Base-by-base conservation (phyloP, 2,888 invertebrate species). In the Drosophila infuscata region DNA sequence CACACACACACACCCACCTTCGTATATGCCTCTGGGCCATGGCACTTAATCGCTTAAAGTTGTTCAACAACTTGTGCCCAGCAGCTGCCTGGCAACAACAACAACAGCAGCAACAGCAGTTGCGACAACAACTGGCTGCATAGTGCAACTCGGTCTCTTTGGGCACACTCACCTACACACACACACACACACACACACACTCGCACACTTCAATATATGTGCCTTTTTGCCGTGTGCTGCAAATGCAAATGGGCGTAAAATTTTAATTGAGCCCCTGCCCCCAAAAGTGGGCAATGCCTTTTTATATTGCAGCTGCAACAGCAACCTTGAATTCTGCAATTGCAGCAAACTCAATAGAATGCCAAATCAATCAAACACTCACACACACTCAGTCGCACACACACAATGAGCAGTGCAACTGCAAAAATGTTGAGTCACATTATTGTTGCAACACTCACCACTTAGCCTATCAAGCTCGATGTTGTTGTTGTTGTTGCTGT, bases 201-300 rank as follows among this genome's bases (percentile, higher is more conserved):
- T 59, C 48, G 43, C 17, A 54, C 20, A 38, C 35, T 43, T 38
- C 25, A 48, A 43, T 57, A 62, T 51, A 33, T 62, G 61, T 63
- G 33, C 25, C 20, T 32, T 30, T 30, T 61, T 49, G 60, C 38
- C 46, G 54, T 70, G 73, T 78, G 76, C 79, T 82, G 77, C 33
- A 79, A 84, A 86, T 87, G 79, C 81, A 87, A 81, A 83, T 82
- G 81, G 78, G 84, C 82, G 89, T 89, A 80, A 80, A 89, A 85
- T 91, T 91, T 90, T 90, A 89, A 90, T 90, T 91, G 91, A 89
- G 81, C 77, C 74, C 64, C 62, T 70, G 83, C 81, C 71, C 82
- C 74, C 68, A 82, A 73, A 88, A 82, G 85, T 81, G 73, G 71
- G 90, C 79, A 57, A 73, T 71, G 71, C 56, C 62, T 72, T 85